Evolutionary conservation across 2,888 invertebrate species (phyloP), one percentile per base, ranked within the genome.

Genomic region (Heliothis peltigera): DNA sequence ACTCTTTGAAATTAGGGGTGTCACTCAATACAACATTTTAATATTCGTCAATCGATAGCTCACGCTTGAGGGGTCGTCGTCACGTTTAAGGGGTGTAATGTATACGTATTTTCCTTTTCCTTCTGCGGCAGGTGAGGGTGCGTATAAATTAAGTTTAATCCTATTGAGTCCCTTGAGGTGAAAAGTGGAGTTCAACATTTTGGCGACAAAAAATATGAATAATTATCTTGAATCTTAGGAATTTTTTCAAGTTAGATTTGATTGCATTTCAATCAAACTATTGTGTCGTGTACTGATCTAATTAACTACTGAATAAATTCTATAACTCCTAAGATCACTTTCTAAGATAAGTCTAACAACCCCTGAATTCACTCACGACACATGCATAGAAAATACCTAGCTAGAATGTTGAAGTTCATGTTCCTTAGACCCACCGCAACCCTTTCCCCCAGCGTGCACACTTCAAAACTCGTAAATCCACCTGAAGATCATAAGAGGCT

Each of bases 1-100:
- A 64, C 58, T 73, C 58, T 10, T 28, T 28, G 44, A 44, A 17
- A 3, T 43, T 12, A 2, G 0, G 3, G 35, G 32, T 59, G 35
- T 64, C 69, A 56, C 21, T 66, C 56, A 61, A 47, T 48, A 75
- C 55, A 57, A 76, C 43, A 70, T 81, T 79, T 70, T 71, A 73
- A 80, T 80, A 80, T 76, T 52, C 35, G 70, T 57, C 54, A 68
- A 66, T 64, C 68, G 48, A 73, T 62, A 35, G 42, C 60, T 35
- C 54, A 42, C 28, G 46, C 46, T 47, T 60, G 52, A 28, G 35
- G 52, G 57, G 55, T 39, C 59, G 25, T 42, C 28, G 57, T 28
- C 55, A 62, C 32, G 48, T 53, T 61, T 56, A 43, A 48, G 47
- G 70, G 78, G 77, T 48, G 80, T 67, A 79, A 79, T 59, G 47